phyloP scores from a whole-genome alignment of 1,140 invertebrate genomes.

The Radopholus similis region DNA sequence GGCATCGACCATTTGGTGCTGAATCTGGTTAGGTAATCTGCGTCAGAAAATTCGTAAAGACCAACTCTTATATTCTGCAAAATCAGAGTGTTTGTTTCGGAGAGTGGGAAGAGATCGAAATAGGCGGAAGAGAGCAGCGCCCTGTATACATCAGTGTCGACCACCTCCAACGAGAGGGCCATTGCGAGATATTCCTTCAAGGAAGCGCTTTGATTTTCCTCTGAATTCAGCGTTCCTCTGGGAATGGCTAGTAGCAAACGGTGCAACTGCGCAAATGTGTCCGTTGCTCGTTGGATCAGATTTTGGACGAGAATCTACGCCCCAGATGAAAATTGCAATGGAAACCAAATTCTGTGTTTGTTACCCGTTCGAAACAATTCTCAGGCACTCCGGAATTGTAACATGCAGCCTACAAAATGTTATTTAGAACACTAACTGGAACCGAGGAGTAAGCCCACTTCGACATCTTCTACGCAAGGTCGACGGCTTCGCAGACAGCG shows the following conservation, averaged over 20 bases:
- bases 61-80: slow-evolving; percentile 10
- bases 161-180: slow-evolving; percentile 28
- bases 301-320: slow-evolving; percentile 27
- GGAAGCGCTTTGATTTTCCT: not conserved
- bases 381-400: not conserved
- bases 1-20: slow-evolving; percentile 16
- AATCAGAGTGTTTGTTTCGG: slow-evolving; percentile 8
- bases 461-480: slow-evolving; percentile 33
- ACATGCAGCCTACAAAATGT: too few relatives aligned
- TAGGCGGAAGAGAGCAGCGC: slow-evolving; percentile 24
- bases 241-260: slow-evolving; percentile 19
- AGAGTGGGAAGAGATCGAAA: slow-evolving; percentile 30
- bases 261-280: slow-evolving; percentile 10
- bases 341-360: slow-evolving; percentile 22
- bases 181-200: slow-evolving; percentile 21
- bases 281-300: slow-evolving; percentile 18
- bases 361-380: slow-evolving; percentile 10
- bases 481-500: slow-evolving; percentile 40
- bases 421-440: too few relatives aligned
- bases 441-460: too few relatives aligned
- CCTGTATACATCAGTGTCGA: slow-evolving; percentile 24
- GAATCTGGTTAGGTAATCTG: not conserved
- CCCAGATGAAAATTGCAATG: too few relatives aligned
- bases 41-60: not conserved
- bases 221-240: not conserved